Evolutionary conservation across 1,140 invertebrate genomes (phyloP), one percentile per base, ranked within the genome.

Genomic region (Nymphalis io): DNA sequence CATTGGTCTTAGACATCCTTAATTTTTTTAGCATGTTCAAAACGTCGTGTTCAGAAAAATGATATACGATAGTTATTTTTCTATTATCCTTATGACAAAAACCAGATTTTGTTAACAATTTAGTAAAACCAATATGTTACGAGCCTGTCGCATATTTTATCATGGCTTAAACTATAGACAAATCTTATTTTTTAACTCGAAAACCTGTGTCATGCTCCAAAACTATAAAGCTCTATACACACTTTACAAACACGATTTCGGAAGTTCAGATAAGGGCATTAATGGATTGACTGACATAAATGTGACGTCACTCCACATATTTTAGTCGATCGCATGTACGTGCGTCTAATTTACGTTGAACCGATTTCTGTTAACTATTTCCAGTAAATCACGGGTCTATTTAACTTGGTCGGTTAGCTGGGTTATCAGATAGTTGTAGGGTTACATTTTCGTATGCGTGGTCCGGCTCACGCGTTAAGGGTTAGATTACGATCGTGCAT

Each of bases 201-300:
- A 60, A 42, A 39, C 70, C 76, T 61, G 61, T 78, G 78, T 83
- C 81, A 83, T 81, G 81, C 70, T 66, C 65, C 44, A 53, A 71
- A 61, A 74, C 79, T 79, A 89, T 90, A 90, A 90, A 86, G 64
- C 69, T 70, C 55, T 66, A 71, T 78, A 84, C 81, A 83, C 82
- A 83, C 75, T 81, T 84, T 79, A 80, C 77, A 74, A 84, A 88
- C 82, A 87, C 83, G 84, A 89, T 84, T 87, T 89, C 85, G 87
- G 86, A 89, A 89, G 85, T 89, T 75, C 33, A 88, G 89, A 91
- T 91, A 91, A 91, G 85, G 78, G 79, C 79, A 86, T 88, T 90
- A 91, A 91, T 91, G 88, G 88, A 91, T 90, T 91, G 84, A 87
- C 82, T 88, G 87, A 90, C 88, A 91, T 89, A 89, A 90, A 90